Evolutionary conservation across 2,113 vertebrate species (phyloP), one percentile per base, ranked within the genome.

Genomic region (Rhagologus leucostigma): DNA sequence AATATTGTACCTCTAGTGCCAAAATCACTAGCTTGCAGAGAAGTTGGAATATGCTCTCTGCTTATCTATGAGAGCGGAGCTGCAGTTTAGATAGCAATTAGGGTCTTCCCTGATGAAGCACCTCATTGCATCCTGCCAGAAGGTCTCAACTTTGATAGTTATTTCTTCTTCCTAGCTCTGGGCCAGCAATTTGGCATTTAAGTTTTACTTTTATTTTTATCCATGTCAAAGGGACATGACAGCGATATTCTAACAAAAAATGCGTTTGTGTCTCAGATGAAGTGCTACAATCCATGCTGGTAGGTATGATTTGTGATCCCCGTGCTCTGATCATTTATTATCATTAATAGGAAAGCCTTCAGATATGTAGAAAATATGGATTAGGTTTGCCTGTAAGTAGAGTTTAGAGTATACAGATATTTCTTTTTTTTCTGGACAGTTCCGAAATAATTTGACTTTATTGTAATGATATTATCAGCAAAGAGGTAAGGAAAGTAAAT

Each of bases 101-200:
- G 4, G 4, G n/a, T 73, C 17, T 86, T 59, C 8, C 20, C 1
- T 37, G 24, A 47, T 53, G 17, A 74, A 87, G 8, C 2, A 21
- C 17, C 7, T 83, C 2, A 1, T 5, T 50, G 8, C 15, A 13
- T 23, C 9, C 55, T 75, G 18, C 63, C 7, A 15, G n/a, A 15
- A 59, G 5, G 8, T 80, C 21, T 42, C 16, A 41, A 0, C 3
- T 62, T 17, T 42, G 33, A 1, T 4, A 3, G 12, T 33, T 35
- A 21, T 60, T 67, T 39, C 12, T 53, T 64, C 35, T 49, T 92
- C 14, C 49, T 82, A 12, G 7, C 29, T 70, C 26, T 75, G n/a
- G 24, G 19, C 2, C 8, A 82, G 11, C 1, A 53, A 63, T 18
- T 30, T 63, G 16, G 2, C 6, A 4, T 16, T 75, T 50, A 59